Percentiles rank a stretch among this genome's conserved stretches.
Conservation (phyloP, 1,140 invertebrate genomes). For the Diorhabda sublineata region DNA sequence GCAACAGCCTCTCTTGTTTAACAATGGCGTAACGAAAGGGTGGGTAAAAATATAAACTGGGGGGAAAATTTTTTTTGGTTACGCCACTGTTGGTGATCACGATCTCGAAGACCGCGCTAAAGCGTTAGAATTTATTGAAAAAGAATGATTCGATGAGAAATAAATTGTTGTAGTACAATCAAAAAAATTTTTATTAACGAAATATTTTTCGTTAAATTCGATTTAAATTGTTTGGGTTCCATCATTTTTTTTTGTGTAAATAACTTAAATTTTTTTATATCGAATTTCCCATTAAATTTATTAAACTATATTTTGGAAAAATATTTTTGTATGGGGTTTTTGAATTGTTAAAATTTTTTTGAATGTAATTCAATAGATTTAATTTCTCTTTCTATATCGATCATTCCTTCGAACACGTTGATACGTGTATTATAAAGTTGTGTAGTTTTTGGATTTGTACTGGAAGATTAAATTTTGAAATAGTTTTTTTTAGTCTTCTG, state of each 20-base stretch:
- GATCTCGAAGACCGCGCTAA: conserved; percentile 40
- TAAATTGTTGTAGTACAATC: no score
- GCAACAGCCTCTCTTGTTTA: conserved; percentile 46
- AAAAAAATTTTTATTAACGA: no score
- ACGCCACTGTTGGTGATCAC: conserved; percentile 28
- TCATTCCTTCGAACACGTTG: conserved; percentile 1
- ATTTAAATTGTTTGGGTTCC: no score
- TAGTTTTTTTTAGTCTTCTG: no score
- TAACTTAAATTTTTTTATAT: no score
- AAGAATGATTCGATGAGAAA: neutral
- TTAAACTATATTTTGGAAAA: no score
- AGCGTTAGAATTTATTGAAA: conserved; percentile 48
- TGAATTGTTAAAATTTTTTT: no score
- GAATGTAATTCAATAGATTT: no score
- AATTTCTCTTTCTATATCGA: neutral
- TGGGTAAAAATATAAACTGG: neutral
- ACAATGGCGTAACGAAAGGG: conserved; percentile 26
- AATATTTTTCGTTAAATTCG: no score
- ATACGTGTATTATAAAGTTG: neutral
- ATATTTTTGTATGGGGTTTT: no score
- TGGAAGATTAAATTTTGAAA: neutral
- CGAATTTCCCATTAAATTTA: no score
- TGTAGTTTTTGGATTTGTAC: neutral
- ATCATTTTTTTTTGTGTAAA: no score
- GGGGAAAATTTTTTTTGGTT: neutral